Conservation (phyloP, 2,888 invertebrate genomes). For the Agrenia bidenticulata region DNA sequence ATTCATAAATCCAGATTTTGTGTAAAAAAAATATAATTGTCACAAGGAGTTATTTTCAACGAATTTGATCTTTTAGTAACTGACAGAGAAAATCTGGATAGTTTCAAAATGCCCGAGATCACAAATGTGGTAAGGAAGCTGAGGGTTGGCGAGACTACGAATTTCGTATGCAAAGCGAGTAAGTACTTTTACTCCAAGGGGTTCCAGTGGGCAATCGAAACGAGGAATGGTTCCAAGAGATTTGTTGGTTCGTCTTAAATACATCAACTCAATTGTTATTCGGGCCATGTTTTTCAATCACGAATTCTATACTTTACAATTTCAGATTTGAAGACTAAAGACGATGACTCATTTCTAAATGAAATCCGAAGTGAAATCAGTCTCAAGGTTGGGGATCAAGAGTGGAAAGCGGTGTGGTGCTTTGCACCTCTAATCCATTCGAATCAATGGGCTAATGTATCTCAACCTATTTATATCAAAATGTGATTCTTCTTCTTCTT, state of each 20-base stretch:
- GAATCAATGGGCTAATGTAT: conserved; percentile 35
- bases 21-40: too few species aligned
- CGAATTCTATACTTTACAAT: neutral
- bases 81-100: conserved; percentile 31
- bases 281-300: too few species aligned
- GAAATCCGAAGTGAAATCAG: conserved; percentile 37
- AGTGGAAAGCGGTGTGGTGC: conserved; percentile 46
- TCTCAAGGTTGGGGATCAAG: conserved; percentile 32
- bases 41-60: conserved; percentile 1
- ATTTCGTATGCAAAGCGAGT: conserved; percentile 36
- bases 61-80: conserved; percentile 24
- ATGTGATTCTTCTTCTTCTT: too few species aligned
- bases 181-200: conserved; percentile 43
- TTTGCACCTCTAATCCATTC: conserved; percentile 35
- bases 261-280: too few species aligned
- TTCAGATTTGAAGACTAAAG: conserved; percentile 4
- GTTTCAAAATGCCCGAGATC: conserved; percentile 31
- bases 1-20: neutral
- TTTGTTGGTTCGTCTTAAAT: conserved; percentile 29
- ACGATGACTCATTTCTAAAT: conserved; percentile 22
- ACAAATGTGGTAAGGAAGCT: conserved; percentile 27
- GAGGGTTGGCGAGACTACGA: conserved; percentile 33
- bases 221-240: conserved; percentile 32
- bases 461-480: conserved; percentile 39
- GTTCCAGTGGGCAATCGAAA: conserved; percentile 44